Evolutionary conservation across 2,113 vertebrate species (phyloP), one percentile per base, ranked within the genome.

Genomic region (Toxotes jaculatrix): DNA sequence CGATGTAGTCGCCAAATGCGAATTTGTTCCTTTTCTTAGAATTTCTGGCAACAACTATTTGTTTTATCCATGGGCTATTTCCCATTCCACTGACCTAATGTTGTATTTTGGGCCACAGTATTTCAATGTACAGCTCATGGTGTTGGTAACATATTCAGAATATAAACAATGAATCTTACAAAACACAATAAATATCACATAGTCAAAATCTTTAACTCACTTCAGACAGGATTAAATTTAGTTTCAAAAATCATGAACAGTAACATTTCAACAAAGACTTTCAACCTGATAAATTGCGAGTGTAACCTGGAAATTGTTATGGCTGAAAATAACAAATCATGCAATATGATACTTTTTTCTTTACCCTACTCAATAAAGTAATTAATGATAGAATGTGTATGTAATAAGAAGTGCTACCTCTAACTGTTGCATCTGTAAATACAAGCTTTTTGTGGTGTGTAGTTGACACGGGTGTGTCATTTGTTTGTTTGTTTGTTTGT

Each of bases 1-100:
- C n/a, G 2, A 87, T 67, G 69, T 49, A 51, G 64, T 81, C 27
- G 63, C 83, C 88, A 89, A 84, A 67, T 56, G 77, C 59, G 47
- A 75, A 77, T 59, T 68, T 72, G 47, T 69, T 72, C 31, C 21
- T 59, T 72, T 74, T 76, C 47, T 63, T 73, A 21, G 84, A 40
- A 47, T 81, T 85, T 77, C 36, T 67, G 40, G 72, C 72, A 21
- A 75, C 43, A 72, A 72, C 68, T 57, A 27, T 80, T 79, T 79
- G 19, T 43, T 77, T 60, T 73, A 61, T 75, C 75, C 56, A 74
- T 13, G 7, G 81, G 73, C 75, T 72, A 57, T 82, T 42, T 75
- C 68, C 17, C 11, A 60, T 60, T 47, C 40, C 72, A 74, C 55
- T 79, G 56, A 69, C 21, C 42, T 79, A 32, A 76, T 74, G 66